Conservation (phyloP, 2,113 vertebrate genomes). For the Xiphias gladius region DNA sequence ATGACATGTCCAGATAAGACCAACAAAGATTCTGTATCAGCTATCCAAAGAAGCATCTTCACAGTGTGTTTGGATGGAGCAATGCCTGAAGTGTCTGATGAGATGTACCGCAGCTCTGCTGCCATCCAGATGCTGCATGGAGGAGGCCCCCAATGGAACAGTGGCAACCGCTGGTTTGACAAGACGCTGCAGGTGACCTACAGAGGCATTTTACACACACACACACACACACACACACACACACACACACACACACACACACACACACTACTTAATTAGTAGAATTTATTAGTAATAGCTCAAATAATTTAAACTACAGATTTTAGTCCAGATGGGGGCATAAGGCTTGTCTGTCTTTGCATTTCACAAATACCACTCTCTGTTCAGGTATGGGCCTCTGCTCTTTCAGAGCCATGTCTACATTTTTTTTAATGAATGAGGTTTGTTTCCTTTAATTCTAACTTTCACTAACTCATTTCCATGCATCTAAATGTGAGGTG, state of each 20-base stretch:
- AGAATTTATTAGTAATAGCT: background rate
- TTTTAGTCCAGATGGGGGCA: background rate
- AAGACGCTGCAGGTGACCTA: conserved; percentile 93
- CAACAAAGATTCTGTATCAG: conserved; percentile 90
- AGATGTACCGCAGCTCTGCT: conserved; percentile 85
- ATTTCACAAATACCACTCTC: too few species aligned
- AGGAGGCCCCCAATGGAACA: conserved; percentile 91
- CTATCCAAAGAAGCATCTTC: conserved; percentile 95
- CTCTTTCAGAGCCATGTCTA: too few species aligned
- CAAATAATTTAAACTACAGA: too few species aligned
- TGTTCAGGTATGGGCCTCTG: too few species aligned
- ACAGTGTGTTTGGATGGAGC: conserved; percentile 91
- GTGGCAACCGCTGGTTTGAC: conserved; percentile 98
- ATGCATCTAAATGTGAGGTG: too few species aligned
- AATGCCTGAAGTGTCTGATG: conserved; percentile 83
- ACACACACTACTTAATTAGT: too few species aligned
- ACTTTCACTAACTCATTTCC: too few species aligned
- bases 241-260: background rate
- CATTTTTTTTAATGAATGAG: too few species aligned
- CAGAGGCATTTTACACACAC: background rate
- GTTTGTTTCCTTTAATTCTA: too few species aligned
- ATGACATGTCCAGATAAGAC: conserved; percentile 85
- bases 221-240: background rate
- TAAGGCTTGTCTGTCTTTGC: too few species aligned
- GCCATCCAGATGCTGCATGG: conserved; percentile 96